Percentiles rank a stretch among this genome's conserved stretches.
Evolutionary conservation across 1,140 invertebrate species (phyloP).

Genomic region (Homarus americanus): DNA sequence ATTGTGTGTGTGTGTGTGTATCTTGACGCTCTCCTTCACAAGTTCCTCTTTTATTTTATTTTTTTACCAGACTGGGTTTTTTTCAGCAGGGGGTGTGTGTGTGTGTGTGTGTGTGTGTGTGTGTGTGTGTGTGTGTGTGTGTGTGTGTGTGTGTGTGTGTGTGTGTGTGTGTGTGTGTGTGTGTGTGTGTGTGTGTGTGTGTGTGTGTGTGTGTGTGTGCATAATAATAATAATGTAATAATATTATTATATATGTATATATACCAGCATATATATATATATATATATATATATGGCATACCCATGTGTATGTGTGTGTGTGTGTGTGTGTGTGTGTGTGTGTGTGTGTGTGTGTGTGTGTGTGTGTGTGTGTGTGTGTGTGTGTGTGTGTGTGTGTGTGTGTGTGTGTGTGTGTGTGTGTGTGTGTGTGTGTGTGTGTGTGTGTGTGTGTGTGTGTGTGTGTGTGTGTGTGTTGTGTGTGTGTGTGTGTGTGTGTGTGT

Average conservation of each 20-base stretch:
- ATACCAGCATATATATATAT: too few species aligned
- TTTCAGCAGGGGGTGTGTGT: too few species aligned
- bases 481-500: too few species aligned
- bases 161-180: conserved; percentile 29
- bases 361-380: not conserved
- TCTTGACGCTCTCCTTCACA: too few species aligned
- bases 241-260: too few species aligned
- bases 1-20: too few species aligned
- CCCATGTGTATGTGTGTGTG: too few species aligned
- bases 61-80: conserved; percentile 13
- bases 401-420: not conserved
- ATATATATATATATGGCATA: too few species aligned
- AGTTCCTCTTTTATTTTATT: too few species aligned
- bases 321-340: not conserved
- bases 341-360: not conserved
- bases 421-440: not conserved
- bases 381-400: not conserved
- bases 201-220: too few species aligned
- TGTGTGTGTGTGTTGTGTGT: not conserved
- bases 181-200: conserved; percentile 12
- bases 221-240: too few species aligned
- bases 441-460: not conserved
- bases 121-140: conserved; percentile 23
- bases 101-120: not conserved
- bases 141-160: conserved; percentile 28